A percentile compares a stretch with the other conserved stretches of the same genome.
Conservation (phyloP, 37 sponge, comb jelly and placozoan species). For the Petrosia ficiformis region DNA sequence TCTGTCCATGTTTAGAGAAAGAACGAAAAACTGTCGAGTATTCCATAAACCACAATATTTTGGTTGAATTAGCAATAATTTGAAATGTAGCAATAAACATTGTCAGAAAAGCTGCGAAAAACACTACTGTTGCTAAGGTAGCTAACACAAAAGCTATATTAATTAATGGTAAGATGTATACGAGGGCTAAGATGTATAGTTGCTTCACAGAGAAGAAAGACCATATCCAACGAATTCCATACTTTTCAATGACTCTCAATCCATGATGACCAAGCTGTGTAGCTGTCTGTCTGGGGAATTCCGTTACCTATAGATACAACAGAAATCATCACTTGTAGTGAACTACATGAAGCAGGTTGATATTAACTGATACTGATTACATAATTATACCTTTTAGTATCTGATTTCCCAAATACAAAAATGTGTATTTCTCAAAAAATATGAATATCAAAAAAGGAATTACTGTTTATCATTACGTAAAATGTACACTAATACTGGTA, state of each 20-base stretch:
- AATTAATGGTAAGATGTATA: constrained; percentile 46
- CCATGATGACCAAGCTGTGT: background rate
- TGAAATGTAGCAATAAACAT: constrained; percentile 52
- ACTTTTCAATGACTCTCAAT: constrained; percentile 31
- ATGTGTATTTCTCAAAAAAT: too few species aligned
- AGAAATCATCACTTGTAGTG: too few species aligned
- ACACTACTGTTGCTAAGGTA: constrained; percentile 18
- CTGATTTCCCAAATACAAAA: background rate
- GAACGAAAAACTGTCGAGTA: background rate
- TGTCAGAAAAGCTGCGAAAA: constrained; percentile 13
- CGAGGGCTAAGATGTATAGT: constrained; percentile 29
- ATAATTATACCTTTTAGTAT: background rate
- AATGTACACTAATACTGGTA: too few species aligned
- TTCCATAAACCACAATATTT: constrained; percentile 11
- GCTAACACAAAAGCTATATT: constrained; percentile 26
- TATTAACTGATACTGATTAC: background rate
- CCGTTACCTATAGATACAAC: constrained; percentile 9
- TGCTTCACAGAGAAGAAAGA: constrained; percentile 47
- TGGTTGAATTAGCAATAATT: constrained; percentile 9
- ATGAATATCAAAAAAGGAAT: too few species aligned
- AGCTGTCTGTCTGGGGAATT: constrained; percentile 26
- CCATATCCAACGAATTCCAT: constrained; percentile 57
- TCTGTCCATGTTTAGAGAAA: background rate
- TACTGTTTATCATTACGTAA: too few species aligned
- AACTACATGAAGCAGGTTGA: too few species aligned